Base-by-base conservation (phyloP, 2,888 invertebrate species). In the Tholera decimalis region DNA sequence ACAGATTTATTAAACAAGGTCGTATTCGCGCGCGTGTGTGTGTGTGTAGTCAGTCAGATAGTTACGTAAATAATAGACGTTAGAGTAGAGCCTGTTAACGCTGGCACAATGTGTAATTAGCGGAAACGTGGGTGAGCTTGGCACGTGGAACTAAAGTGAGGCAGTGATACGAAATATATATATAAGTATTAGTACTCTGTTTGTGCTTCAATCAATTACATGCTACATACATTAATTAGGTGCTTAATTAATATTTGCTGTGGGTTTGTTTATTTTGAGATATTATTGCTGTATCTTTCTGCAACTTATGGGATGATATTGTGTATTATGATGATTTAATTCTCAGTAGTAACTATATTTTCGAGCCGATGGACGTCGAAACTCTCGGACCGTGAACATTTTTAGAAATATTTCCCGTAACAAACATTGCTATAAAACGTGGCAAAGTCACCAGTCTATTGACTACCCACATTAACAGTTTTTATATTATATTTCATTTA, bases 51-150 rank as follows among this genome's bases (percentile, higher is more conserved):
- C 13, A 30, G n/a, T n/a, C 20, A 33, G 24, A 18, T 11, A n/a
- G 18, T 30, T 24, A 30, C 8, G 11, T 8, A 5, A 62, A n/a
- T 37, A 37, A 28, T 37, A 11, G 26, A 26, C 26, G 51, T 57
- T 11, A 35, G 9, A 24, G 9, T 9, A 22, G n/a, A n/a, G 33
- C 8, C 22, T 11, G 13, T 35, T 22, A 1, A 6, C 33, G 26
- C 44, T 11, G 8, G n/a, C 26, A 35, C n/a, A 43, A 30, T 24
- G 41, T 43, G 57, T 56, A 20, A 35, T 57, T 43, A 33, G 18
- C 41, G 13, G 7, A 13, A 18, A 15, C 3, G 13, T 18, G 1
- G 15, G 7, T 24, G 5, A 18, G 8, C 11, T 26, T n/a, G 22
- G 22, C 33, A 18, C 18, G 60, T 8, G 18, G 7, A 62, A 44